Evolutionary conservation across 2,797 vertebrate species (phyloP).

Genomic region (Hemibagrus guttatus): DNA sequence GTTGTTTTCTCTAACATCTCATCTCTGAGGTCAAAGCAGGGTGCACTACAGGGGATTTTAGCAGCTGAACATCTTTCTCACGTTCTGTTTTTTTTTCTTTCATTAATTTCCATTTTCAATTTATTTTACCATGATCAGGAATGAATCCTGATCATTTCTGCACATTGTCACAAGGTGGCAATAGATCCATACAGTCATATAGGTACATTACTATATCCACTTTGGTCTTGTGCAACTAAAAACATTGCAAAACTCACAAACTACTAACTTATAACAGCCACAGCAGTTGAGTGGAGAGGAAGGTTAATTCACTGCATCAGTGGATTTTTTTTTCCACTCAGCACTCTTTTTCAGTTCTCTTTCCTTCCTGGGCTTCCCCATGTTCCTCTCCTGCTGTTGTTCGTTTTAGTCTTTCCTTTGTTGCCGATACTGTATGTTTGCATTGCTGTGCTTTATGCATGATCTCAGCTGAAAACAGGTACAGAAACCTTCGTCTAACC

Average conservation of each 20-base stretch:
- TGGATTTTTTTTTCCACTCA: constrained; percentile 41
- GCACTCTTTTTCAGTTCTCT: constrained; percentile 57
- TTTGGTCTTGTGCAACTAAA: constrained; percentile 3
- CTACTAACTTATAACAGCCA: background rate
- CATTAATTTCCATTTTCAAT: background rate
- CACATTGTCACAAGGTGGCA: constrained; percentile 57
- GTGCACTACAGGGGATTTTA: background rate
- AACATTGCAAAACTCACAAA: constrained; percentile 20
- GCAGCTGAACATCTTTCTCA: background rate
- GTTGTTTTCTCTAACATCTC: background rate
- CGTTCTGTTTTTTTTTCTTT: background rate
- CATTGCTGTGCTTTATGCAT: constrained; percentile 39
- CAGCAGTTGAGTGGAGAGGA: constrained; percentile 14
- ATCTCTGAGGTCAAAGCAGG: background rate
- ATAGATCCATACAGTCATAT: constrained; percentile 20
- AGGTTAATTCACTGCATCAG: constrained; percentile 29
- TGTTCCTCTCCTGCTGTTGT: constrained; percentile 45
- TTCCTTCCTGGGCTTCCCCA: constrained; percentile 52
- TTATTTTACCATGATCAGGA: background rate
- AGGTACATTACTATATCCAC: background rate
- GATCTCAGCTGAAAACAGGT: constrained; percentile 46
- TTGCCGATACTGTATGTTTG: constrained; percentile 30
- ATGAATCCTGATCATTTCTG: constrained; percentile 20
- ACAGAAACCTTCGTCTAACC: constrained; percentile 51
- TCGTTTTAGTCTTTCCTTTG: constrained; percentile 21